Evolutionary conservation across 2,888 invertebrate species (phyloP), one percentile per base, ranked within the genome.

Genomic region (Torymus aiolomorphi): DNA sequence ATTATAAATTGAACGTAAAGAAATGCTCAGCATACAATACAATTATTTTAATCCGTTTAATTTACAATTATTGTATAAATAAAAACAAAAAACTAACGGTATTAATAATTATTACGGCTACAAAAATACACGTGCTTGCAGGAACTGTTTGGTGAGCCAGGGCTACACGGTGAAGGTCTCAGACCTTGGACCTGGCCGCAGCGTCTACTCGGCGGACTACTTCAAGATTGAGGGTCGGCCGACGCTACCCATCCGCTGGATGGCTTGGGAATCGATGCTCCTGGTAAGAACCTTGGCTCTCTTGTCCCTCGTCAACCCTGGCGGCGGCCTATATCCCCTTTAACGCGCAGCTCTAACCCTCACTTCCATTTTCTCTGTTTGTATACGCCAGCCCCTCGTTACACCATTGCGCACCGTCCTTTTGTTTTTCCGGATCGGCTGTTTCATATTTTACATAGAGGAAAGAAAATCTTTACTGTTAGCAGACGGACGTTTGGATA

Each of bases 241-340:
- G 78, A 92, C 93, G 42, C 91, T 97, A 85, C 96, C 97, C 20
- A 94, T 97, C 84, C 92, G 97, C 86, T 96, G 96, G 96, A 96
- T 96, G 96, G 94, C 96, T 24, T 96, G 96, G 96, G 96, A 96
- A 89, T 95, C 95, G 88, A 93, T 96, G 83, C 91, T 96, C 81
- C 88, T 94, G 93, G 95, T 95, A 91, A 92, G 92, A 91, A 52
- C 13, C 18, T 54, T n/a, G n/a, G 0, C 12, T 13, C 8, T n/a
- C 31, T 72, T 72, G 18, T 72, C 16, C n/a, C 10, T 31, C 31
- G 3, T 31, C 31, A 31, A 31, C 31, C 31, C 12, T 61, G n/a
- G n/a, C n/a, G 49, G 2, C 31, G 31, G 5, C 8, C 57, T 49
- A 49, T 31, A 65, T 70, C 62, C 71, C 63, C 73, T 67, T 70